These are phyloP conservation scores for Morone saxatilis DNA, from an alignment of 2,113 vertebrate species.

Conservation along the genomic window DNA sequence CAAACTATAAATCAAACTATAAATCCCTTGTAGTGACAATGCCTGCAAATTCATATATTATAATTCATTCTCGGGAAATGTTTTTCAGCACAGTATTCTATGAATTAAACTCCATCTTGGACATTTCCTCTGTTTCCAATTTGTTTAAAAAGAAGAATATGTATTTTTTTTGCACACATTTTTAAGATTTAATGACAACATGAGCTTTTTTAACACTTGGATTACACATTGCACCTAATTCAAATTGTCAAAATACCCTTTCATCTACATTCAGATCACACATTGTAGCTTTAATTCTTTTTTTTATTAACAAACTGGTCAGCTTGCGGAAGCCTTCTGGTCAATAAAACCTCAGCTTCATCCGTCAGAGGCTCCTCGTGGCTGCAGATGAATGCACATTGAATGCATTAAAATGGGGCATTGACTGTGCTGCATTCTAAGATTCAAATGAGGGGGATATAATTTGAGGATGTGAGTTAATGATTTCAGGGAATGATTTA, in stretches of 20 bases:
- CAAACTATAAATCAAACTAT: background rate
- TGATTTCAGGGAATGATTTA: slow-evolving; percentile 9
- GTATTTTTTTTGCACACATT: no score
- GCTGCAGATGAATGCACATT: slow-evolving; percentile 44
- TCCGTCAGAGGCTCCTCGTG: slow-evolving; percentile 16
- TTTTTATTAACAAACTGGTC: background rate
- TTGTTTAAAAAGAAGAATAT: background rate
- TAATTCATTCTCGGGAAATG: no score
- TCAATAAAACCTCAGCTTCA: slow-evolving; percentile 23
- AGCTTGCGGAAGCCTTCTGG: background rate
- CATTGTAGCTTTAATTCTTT: no score
- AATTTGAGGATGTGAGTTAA: slow-evolving; percentile 12
- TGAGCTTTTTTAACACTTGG: background rate
- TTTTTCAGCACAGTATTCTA: background rate
- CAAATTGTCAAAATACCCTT: no score
- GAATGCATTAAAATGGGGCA: background rate
- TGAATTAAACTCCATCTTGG: background rate
- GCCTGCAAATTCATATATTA: no score
- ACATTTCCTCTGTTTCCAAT: background rate
- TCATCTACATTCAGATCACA: background rate
- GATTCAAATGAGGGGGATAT: slow-evolving; percentile 39
- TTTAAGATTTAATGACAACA: background rate
- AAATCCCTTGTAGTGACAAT: background rate
- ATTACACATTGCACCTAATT: background rate
- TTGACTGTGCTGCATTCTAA: background rate